phyloP scores from a whole-genome alignment of 2,797 vertebrate species.

The Melanotaenia trifasciata region DNA sequence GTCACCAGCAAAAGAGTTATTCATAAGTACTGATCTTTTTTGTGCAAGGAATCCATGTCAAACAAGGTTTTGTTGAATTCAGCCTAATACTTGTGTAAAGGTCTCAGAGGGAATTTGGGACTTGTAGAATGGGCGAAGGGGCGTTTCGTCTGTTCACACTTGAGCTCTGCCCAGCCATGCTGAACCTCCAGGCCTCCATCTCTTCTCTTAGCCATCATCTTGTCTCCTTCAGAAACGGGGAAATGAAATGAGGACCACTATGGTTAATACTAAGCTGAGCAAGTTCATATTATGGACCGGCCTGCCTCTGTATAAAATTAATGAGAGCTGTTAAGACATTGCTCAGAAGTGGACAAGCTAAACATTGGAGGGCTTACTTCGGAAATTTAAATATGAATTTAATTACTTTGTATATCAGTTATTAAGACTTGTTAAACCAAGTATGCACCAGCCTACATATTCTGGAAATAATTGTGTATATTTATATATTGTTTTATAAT shows the following conservation, averaged over 20 bases:
- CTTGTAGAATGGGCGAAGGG: slow-evolving; percentile 78
- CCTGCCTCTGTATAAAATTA: slow-evolving; percentile 66
- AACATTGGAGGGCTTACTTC: slow-evolving; percentile 54
- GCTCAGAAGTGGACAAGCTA: slow-evolving; percentile 69
- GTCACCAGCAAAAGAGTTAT: slow-evolving; percentile 56
- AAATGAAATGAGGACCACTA: slow-evolving; percentile 81
- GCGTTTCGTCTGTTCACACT: slow-evolving; percentile 82
- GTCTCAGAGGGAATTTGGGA: slow-evolving; percentile 61
- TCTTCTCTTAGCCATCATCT: slow-evolving; percentile 65
- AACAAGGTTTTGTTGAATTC: slow-evolving; percentile 49
- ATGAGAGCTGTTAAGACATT: slow-evolving; percentile 66
- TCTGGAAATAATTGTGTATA: slow-evolving; percentile 7
- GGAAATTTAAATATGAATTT: slow-evolving; percentile 66
- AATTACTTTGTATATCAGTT: background rate
- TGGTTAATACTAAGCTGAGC: slow-evolving; percentile 78
- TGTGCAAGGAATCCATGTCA: slow-evolving; percentile 54
- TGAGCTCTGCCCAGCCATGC: slow-evolving; percentile 85
- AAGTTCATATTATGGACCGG: slow-evolving; percentile 72
- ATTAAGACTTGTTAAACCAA: slow-evolving; percentile 27
- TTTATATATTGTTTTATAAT: slow-evolving; percentile 6
- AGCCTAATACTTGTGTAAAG: slow-evolving; percentile 47
- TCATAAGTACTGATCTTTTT: slow-evolving; percentile 72
- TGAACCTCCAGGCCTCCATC: slow-evolving; percentile 75
- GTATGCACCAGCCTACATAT: slow-evolving; percentile 11
- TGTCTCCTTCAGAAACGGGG: slow-evolving; percentile 65